Evolutionary conservation across 2,888 invertebrate species (phyloP), one percentile per base, ranked within the genome.

Genomic region (Ramazzottius varieornatus): DNA sequence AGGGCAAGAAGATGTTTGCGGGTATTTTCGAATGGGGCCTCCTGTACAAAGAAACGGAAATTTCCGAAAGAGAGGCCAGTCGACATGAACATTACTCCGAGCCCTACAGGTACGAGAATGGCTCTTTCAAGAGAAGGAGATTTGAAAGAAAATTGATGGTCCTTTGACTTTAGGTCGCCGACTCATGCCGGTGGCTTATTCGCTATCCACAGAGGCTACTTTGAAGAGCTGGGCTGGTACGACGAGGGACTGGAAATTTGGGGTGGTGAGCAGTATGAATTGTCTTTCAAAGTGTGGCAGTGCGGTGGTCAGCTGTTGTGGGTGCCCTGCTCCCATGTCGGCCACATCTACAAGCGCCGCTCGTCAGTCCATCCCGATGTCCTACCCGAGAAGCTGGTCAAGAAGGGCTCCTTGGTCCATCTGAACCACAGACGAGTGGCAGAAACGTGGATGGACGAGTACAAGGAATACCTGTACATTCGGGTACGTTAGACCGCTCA

Each of bases 11-110:
- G 2, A 54, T 54, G 54, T 93, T 86, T 75, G 80, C 93, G 68
- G 96, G 96, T 1, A 96, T 98, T 68, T 98, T 96, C 76, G 98
- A 98, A 79, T 98, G 96, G 96, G 98, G 96, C 8, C 92, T 96
- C 86, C 79, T 96, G 46, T 98, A 98, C 77, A 98, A 98, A 77
- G 98, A 98, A 76, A 93, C 90, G 71, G 88, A 90, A 74, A 84
- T 96, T 1, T 92, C 94, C 0, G 82, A 84, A 33, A 82, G 83
- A 67, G 93, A 94, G 77, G 80, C 84, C 1, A 81, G 81, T 40
- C 81, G 80, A 1, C 81, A 92, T 70, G 80, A 83, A 68, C 83
- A 94, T 74, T 84, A 86, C 73, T 88, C 88, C 65, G 92, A 92
- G 75, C 96, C 96, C 0, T 98, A 96, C 78, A 86, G 84, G 83